Base-by-base conservation (phyloP, 2,888 invertebrate genomes). In the Maniola hyperantus region DNA sequence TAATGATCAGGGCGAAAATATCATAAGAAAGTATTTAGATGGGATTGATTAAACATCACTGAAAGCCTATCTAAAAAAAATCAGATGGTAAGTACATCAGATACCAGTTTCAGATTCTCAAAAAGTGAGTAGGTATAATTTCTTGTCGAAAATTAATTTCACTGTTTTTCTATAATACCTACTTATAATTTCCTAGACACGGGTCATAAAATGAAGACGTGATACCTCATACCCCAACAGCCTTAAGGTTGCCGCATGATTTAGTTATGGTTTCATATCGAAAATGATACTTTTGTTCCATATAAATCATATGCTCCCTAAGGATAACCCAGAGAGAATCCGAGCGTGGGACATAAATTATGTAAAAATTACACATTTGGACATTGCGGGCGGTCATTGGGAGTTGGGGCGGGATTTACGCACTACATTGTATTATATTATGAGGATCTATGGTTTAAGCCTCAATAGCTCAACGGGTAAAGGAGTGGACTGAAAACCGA, bases 321-420 rank as follows among this genome's bases (percentile, higher is more conserved):
- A 61, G 70, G 68, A 64, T 61, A 70, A 63, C 65, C 70, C 63
- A 48, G 55, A 64, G 70, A 58, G 70, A 64, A 70, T 55, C 70
- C 58, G 66, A 70, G 63, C 68, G 68, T 64, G 60, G 66, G 10
- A 70, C 65, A 68, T 70, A 70, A 70, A 70, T 70, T 70, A 68
- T 68, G 68, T 70, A 68, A 70, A 70, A 70, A 70, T 66, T 70
- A 70, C 70, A 70, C 60, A 68, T 66, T 66, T 60, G 55, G 68
- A 65, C 68, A 59, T 66, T 66, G 34, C 62, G 67, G 67, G 42
- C 64, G 55, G 54, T 20, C 54, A 20, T 42, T 42, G 57, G 64
- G 54, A 57, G n/a, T 42, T 42, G 57, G 64, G 54, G 51, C 42
- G 58, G 63, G 59, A 62, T 62, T 65, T 55, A 64, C 62, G 54